These are phyloP conservation scores for Ophiothrix spiculata DNA, from an alignment of 35 echinoderm and acorn worm genomes.

Conservation along the genomic window DNA sequence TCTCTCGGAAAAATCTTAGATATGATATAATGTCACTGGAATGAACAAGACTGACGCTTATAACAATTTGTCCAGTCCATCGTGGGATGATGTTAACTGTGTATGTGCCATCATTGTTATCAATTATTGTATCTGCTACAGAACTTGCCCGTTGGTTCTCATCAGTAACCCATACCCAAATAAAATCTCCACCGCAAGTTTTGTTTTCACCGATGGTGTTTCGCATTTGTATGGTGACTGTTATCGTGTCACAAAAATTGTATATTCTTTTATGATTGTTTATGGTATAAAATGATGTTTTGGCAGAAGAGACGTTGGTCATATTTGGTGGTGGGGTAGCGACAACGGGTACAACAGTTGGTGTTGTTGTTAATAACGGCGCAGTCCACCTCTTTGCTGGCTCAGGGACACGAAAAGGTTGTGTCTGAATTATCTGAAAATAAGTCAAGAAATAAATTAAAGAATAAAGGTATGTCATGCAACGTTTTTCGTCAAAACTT, in stretches of 20 bases:
- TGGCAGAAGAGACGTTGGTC: no score
- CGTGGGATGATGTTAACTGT: background rate
- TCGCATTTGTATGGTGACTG: background rate
- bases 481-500: no score
- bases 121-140: background rate
- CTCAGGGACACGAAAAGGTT: no score
- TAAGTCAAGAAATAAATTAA: no score
- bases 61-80: background rate
- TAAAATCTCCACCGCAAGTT: background rate
- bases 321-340: no score
- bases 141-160: background rate
- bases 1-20: background rate
- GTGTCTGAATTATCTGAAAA: no score
- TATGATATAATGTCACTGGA: background rate
- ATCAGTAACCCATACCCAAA: background rate
- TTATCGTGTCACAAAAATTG: background rate
- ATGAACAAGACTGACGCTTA: background rate
- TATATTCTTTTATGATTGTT: background rate
- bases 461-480: no score
- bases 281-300: background rate
- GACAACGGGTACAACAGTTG: no score
- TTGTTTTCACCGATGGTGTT: background rate
- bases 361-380: no score
- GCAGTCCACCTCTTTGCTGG: no score
- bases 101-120: background rate